Conservation (phyloP, 37 sponge, comb jelly and placozoan species). For the Cliona cf. orientalis region DNA sequence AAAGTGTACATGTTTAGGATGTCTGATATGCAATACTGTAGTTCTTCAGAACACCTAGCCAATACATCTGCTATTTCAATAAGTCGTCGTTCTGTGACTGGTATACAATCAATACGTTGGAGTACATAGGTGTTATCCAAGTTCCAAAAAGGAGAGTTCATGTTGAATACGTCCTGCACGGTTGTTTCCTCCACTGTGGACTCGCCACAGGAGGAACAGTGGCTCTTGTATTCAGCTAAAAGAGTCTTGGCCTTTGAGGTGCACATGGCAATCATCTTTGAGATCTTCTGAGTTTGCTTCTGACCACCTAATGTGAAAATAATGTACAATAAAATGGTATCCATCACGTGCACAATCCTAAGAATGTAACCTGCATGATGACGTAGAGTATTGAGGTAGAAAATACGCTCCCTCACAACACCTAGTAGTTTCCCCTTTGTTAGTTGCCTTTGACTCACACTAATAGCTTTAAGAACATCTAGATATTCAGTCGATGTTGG, state of each 20-base stretch:
- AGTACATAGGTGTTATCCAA: neutral
- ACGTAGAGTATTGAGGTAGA: constrained; percentile 8
- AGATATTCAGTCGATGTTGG: neutral
- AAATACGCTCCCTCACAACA: neutral
- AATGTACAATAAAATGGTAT: neutral
- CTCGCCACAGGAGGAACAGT: neutral
- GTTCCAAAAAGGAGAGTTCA: constrained; percentile 1
- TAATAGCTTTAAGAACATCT: neutral
- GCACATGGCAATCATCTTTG: neutral
- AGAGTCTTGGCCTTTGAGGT: neutral
- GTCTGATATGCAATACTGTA: neutral
- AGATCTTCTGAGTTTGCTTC: neutral
- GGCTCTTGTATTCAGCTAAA: neutral
- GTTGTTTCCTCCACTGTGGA: neutral
- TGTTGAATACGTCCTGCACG: neutral
- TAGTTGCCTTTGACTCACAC: neutral
- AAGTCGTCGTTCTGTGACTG: neutral
- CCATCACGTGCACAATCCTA: neutral
- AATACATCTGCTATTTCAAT: constrained; percentile 3
- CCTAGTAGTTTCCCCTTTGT: neutral
- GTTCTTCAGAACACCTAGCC: constrained; percentile 4
- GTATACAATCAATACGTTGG: neutral
- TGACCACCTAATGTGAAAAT: neutral
- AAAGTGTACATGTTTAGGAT: neutral
- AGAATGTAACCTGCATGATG: constrained; percentile 4